Evolutionary conservation across 2,797 vertebrate species (phyloP).

Genomic region (Chaenodraco wilsoni): DNA sequence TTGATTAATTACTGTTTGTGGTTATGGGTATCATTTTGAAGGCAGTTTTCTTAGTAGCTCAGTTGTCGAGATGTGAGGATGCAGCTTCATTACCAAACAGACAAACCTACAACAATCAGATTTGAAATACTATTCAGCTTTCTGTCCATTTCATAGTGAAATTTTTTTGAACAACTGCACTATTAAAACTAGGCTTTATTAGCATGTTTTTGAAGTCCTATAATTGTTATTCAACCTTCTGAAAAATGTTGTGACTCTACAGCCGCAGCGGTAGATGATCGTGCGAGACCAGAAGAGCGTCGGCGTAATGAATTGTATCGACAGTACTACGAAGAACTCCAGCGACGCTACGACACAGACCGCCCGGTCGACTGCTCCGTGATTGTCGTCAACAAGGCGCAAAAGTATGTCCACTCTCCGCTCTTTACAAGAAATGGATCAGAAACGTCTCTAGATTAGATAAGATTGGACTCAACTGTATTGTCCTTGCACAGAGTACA

Average conservation of each 20-base stretch:
- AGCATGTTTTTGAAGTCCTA: not conserved
- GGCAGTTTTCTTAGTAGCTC: not conserved
- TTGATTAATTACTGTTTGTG: not conserved
- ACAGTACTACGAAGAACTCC: constrained; percentile 97
- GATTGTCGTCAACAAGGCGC: constrained; percentile 96
- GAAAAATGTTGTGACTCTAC: not conserved
- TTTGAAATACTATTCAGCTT: not conserved
- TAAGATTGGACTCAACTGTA: too few relatives aligned
- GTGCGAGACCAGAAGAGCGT: constrained; percentile 89
- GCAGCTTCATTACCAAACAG: not conserved
- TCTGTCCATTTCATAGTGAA: too few relatives aligned
- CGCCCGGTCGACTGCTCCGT: constrained; percentile 98
- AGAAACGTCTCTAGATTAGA: fast-evolving
- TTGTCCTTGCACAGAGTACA: too few relatives aligned
- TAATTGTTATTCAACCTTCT: not conserved
- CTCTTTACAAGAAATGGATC: not conserved
- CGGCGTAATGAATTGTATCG: constrained; percentile 94
- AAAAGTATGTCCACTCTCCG: constrained; percentile 88
- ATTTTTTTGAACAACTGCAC: not conserved
- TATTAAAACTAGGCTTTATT: not conserved
- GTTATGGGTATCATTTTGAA: not conserved
- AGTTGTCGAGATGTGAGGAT: not conserved
- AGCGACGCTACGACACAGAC: constrained; percentile 92
- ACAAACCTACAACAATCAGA: not conserved
- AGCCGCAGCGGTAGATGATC: constrained; percentile 76